phyloP scores from a whole-genome alignment of 1,140 invertebrate genomes.

The Antheraea pernyi region DNA sequence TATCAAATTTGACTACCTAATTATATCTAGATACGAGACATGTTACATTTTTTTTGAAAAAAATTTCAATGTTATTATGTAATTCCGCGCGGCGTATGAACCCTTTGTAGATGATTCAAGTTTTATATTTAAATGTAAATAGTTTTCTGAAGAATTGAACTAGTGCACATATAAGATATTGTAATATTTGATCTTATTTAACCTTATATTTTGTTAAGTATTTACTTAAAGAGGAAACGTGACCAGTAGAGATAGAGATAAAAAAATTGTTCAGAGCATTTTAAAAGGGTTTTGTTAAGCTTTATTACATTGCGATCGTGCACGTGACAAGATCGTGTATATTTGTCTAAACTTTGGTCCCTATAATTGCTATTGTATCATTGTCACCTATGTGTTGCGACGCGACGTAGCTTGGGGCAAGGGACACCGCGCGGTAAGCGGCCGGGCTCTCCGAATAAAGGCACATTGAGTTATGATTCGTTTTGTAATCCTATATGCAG shows the following conservation, averaged over 20 bases:
- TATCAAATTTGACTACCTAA: conserved; percentile 74
- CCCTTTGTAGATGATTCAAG: conserved; percentile 20
- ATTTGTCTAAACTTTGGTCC: conserved; percentile 78
- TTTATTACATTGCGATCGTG: conserved; percentile 51
- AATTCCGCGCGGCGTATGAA: conserved; percentile 60
- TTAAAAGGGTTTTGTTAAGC: conserved; percentile 45
- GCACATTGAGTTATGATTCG: conserved; percentile 73
- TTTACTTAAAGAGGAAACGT: not conserved
- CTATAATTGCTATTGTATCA: conserved; percentile 74
- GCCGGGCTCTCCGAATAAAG: conserved; percentile 71
- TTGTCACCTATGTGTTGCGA: conserved; percentile 41
- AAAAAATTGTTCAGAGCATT: conserved; percentile 24
- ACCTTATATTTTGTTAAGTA: not conserved
- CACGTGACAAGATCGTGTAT: conserved; percentile 66
- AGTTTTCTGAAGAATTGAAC: conserved; percentile 1
- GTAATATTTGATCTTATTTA: conserved; percentile 11
- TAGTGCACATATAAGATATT: not conserved
- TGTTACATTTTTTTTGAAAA: conserved; percentile 44
- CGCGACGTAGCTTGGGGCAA: conserved; percentile 38
- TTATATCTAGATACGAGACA: conserved; percentile 54
- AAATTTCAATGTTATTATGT: conserved; percentile 55
- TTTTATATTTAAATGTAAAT: conserved; percentile 8
- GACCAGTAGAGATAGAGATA: not conserved
- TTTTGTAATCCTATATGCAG: conserved; percentile 59
- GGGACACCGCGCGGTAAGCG: conserved; percentile 59